Base-by-base conservation (phyloP, 2,888 invertebrate genomes). In the Nysson spinosus region DNA sequence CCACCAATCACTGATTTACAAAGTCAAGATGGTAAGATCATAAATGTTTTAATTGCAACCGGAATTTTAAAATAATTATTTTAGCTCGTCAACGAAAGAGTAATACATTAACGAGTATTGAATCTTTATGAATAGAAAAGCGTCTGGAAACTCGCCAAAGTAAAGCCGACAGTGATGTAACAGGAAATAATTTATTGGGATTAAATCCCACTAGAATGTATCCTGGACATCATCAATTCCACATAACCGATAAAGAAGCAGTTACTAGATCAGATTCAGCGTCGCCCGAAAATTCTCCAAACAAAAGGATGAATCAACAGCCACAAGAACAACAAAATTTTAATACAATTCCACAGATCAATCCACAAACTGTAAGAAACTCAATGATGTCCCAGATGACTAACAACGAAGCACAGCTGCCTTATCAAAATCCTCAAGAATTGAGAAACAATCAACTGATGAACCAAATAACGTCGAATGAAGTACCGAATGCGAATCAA, bases 121-220 rank as follows among this genome's bases (percentile, higher is more conserved):
- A 22, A 19, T 3, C 22, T 24, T 17, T 1, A 40, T 7, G 6
- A 22, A 43, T 16, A 68, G 71, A 71, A 6, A 75, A 71, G 4
- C 44, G n/a, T 4, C 37, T 60, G 6, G 43, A 43, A 7, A 44
- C 26, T 1, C 63, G 55, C 9, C 68, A 66, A 4, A 65, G 35
- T 12, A 14, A 39, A 0, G 16, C 20, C 9, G 20, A 34, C 4
- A 26, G 24, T 1, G 9, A 22, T 1, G 16, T 1, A 4, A 22
- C n/a, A 0, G 32, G 26, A 1, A 16, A 37, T 9, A 9, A 4
- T 2, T 46, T 70, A 14, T 32, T 72, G 3, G 51, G 52, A 4
- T 4, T 75, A 19, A 44, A 60, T 32, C 62, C 72, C 3, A 32
- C 4, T 5, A 11, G 11, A 24, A 34, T 34, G 14, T 34, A 34